These are phyloP conservation scores for Muntiacus muntjak DNA, from an alignment of 2,113 vertebrate species.

Conservation along the genomic window DNA sequence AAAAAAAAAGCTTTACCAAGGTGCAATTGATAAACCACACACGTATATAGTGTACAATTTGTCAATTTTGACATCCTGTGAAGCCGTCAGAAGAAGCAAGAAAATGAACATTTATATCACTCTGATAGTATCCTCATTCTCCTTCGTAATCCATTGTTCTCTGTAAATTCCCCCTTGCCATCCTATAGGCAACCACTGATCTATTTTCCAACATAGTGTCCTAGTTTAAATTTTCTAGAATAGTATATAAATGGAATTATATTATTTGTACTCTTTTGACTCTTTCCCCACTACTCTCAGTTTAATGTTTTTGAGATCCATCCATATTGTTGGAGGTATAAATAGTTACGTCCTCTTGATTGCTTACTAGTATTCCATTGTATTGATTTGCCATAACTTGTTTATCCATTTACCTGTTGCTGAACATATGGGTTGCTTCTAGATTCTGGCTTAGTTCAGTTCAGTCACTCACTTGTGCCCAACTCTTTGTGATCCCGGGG, in stretches of 20 bases:
- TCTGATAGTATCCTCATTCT: neutral
- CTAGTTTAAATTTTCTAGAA: neutral
- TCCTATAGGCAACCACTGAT: neutral
- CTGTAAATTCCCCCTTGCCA: neutral
- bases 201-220: neutral
- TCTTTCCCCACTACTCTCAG: rapidly evolving
- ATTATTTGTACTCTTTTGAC: neutral
- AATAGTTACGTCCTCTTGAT: neutral
- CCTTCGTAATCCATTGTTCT: neutral
- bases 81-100: neutral
- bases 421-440: neutral
- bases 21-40: neutral
- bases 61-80: neutral
- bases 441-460: neutral
- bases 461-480: neutral
- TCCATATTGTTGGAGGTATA: neutral
- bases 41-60: neutral
- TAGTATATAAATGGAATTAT: neutral
- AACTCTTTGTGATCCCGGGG: neutral
- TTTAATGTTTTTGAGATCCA: neutral
- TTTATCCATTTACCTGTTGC: neutral
- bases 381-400: neutral
- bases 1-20: neutral
- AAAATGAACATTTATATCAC: neutral
- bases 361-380: neutral